Evolutionary conservation across 2,797 vertebrate species (phyloP), one percentile per base, ranked within the genome.

Genomic region (Huso huso): DNA sequence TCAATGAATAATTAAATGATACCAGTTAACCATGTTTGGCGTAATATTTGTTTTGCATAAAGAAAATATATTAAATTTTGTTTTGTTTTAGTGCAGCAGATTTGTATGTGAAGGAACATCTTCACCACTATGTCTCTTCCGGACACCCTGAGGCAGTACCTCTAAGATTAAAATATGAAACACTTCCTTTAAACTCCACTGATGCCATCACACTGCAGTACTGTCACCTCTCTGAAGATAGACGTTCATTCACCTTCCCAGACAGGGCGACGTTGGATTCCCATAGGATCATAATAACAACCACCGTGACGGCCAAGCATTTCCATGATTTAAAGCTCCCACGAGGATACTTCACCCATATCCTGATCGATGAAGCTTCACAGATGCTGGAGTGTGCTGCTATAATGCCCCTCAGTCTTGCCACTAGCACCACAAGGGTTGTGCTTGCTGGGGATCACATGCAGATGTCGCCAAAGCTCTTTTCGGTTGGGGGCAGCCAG

Each of bases 351-450:
- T 97, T 98, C 82, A 95, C 87, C 0, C 95, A 97, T 69, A 93
- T 97, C 73, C 81, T 98, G 64, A 92, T 98, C 0, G 95, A 98
- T 0, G 95, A 97, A 79, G 93, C 95, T 0, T 93, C 95, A 49
- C 95, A 97, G 86, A 96, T 96, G 95, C 81, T 96, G 67, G 95
- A 96, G 72, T 93, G 93, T 0, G 93, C 95, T 71, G 92, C 93
- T 6, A 76, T 98, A 66, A 86, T 89, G 52, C 90, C 94, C 0
- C 83, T 98, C 66, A 80, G 84, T 18, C 84, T 94, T 0, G 91
- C 92, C 10, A 85, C 83, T 0, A 78, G 81, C 1, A 52, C 76
- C 49, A 96, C 95, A 11, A 85, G 87, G 10, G 73, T 97, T 6
- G 87, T 92, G 63, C 81, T 98, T 13, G 93, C 94, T 0, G 95